These are phyloP conservation scores for Muscidifurax raptorellus DNA, from an alignment of 1,140 invertebrate genomes.

Conservation along the genomic window DNA sequence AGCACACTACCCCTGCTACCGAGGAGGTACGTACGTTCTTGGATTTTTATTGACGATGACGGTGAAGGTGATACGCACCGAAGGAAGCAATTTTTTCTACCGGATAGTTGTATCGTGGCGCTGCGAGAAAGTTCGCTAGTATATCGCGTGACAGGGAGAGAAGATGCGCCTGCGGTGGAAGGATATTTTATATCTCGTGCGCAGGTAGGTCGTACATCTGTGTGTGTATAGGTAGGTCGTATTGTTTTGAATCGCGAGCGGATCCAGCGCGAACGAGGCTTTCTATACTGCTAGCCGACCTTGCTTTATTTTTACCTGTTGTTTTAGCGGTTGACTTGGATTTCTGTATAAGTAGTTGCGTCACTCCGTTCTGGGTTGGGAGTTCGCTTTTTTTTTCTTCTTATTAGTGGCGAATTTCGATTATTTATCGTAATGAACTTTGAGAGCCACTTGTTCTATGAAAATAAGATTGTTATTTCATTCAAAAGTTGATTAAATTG, in stretches of 20 bases:
- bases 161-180: background rate
- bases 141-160: background rate
- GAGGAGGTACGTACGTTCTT: conserved; percentile 79
- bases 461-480: too few species aligned
- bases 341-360: background rate
- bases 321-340: background rate
- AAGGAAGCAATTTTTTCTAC: background rate
- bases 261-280: background rate
- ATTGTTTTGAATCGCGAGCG: background rate
- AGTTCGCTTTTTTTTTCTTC: background rate
- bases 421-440: too few species aligned
- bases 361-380: background rate
- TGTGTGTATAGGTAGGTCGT: background rate
- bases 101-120: background rate
- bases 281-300: background rate
- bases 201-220: background rate
- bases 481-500: too few species aligned
- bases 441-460: too few species aligned
- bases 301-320: conserved; percentile 16
- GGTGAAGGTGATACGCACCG: background rate
- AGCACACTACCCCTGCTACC: conserved; percentile 88
- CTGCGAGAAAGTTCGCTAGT: background rate
- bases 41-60: background rate
- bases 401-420: too few species aligned
- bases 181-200: background rate